phyloP scores from a whole-genome alignment of 2,113 vertebrate species.

The Hassar affinis region DNA sequence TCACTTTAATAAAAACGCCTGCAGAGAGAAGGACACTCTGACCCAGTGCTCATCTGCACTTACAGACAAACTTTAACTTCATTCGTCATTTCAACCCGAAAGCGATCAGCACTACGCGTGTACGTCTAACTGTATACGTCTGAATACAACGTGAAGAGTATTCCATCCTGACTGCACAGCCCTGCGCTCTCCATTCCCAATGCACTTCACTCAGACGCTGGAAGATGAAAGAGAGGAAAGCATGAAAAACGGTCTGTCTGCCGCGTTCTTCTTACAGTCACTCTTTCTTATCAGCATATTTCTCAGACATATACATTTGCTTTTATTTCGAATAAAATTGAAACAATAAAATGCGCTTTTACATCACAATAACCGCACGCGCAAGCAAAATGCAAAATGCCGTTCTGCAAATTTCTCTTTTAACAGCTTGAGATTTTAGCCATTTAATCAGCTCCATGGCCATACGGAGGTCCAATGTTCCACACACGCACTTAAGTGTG shows the following conservation, averaged over 20 bases:
- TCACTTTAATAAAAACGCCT: no score
- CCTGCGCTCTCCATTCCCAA: neutral
- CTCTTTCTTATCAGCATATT: neutral
- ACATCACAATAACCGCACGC: neutral
- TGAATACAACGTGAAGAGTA: no score
- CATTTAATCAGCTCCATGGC: constrained; percentile 26
- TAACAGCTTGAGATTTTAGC: constrained; percentile 39
- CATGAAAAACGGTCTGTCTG: neutral
- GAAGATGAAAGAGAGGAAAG: neutral
- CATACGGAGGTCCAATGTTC: constrained; percentile 3
- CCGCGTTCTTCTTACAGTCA: neutral
- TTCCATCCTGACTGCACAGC: neutral
- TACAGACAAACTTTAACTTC: no score
- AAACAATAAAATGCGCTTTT: neutral
- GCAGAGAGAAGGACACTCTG: no score
- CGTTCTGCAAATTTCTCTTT: constrained; percentile 34
- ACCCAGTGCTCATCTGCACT: no score
- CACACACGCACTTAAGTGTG: constrained; percentile 42
- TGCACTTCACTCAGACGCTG: neutral
- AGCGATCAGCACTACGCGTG: neutral
- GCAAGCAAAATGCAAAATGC: constrained; percentile 22
- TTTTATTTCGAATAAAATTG: neutral
- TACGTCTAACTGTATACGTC: no score
- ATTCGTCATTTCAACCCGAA: neutral
- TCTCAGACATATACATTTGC: neutral